These are phyloP conservation scores for Microtus oregoni DNA, from an alignment of 2,113 vertebrate genomes.

Conservation along the genomic window DNA sequence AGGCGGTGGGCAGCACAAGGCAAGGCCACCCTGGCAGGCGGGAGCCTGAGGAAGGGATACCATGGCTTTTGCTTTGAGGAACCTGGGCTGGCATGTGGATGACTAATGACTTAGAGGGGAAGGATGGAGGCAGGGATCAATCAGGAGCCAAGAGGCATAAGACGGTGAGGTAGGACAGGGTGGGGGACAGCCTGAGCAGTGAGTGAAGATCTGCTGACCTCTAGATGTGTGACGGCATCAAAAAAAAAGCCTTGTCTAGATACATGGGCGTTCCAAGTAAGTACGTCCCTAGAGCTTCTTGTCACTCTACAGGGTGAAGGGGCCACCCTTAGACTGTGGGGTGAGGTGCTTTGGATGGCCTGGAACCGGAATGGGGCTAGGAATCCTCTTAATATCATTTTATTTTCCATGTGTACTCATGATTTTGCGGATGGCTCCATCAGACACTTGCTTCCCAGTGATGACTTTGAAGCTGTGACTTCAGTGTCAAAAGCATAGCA, in stretches of 20 bases:
- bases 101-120: too few relatives aligned
- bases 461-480: not conserved
- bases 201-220: too few relatives aligned
- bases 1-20: not conserved
- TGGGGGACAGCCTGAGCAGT: not conserved
- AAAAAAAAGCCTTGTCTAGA: not conserved
- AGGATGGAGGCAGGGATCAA: not conserved
- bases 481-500: accelerated
- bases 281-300: not conserved
- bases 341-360: not conserved
- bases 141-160: not conserved
- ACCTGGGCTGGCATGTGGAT: not conserved
- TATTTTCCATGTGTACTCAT: not conserved
- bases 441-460: not conserved
- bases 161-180: not conserved
- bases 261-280: not conserved
- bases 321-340: not conserved
- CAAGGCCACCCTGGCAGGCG: not conserved
- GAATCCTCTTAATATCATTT: accelerated
- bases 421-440: not conserved
- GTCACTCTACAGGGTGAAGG: not conserved
- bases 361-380: accelerated
- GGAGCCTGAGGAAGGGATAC: not conserved
- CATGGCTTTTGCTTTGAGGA: not conserved
- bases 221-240: not conserved